Conservation (phyloP, 2,113 vertebrate species). For the Chrysemys picta region DNA sequence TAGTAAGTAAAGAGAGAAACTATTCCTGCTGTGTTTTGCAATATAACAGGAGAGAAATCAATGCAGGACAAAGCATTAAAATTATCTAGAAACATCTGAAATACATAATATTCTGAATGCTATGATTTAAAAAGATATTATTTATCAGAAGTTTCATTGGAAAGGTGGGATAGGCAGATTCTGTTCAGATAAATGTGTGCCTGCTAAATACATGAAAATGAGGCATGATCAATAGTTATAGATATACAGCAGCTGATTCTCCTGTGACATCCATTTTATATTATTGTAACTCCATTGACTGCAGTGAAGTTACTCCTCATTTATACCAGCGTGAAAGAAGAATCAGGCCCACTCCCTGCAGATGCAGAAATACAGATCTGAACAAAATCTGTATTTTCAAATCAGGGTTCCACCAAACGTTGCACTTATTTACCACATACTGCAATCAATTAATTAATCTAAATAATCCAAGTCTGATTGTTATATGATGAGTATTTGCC, state of each 20-base stretch:
- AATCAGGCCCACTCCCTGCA: not conserved
- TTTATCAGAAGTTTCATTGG: not conserved
- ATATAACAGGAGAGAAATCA: slow-evolving; percentile 24
- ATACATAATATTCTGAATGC: not conserved
- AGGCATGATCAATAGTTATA: not conserved
- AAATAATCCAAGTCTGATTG: not conserved
- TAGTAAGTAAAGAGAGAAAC: slow-evolving; percentile 3
- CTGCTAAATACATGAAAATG: not conserved
- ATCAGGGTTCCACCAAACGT: not conserved
- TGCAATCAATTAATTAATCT: not conserved
- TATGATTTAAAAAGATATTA: not conserved
- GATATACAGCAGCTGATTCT: fast-evolving
- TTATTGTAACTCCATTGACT: not conserved
- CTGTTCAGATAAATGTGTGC: not conserved
- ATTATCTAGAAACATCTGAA: not conserved
- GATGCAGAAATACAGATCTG: not conserved
- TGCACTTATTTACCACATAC: not conserved
- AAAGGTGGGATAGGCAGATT: not conserved
- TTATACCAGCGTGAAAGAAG: not conserved
- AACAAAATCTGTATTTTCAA: not conserved
- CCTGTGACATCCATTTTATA: not conserved
- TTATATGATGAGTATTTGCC: not conserved
- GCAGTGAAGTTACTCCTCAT: not conserved
- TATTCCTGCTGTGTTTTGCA: not conserved
- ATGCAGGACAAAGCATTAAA: not conserved